phyloP scores from a whole-genome alignment of 2,113 vertebrate species.

The Xenotilapia longispinis region DNA sequence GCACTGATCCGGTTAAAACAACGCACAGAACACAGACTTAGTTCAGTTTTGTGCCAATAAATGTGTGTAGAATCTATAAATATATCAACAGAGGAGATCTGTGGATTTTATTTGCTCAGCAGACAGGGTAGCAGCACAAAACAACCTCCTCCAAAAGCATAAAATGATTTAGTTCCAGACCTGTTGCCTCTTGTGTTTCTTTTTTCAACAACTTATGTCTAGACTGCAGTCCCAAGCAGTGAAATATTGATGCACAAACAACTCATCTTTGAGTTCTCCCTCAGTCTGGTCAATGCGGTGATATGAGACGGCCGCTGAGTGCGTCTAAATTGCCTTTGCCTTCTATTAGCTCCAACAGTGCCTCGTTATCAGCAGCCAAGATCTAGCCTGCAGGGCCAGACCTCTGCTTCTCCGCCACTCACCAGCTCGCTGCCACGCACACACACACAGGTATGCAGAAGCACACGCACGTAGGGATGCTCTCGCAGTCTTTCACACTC shows the following conservation, averaged over 20 bases:
- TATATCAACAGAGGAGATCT: background rate
- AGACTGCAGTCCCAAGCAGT: background rate
- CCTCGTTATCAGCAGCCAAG: constrained; percentile 47
- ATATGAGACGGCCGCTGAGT: constrained; percentile 24
- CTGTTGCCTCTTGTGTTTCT: background rate
- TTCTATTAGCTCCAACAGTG: constrained; percentile 31
- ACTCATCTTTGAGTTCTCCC: constrained; percentile 10
- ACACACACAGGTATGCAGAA: background rate
- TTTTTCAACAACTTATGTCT: background rate
- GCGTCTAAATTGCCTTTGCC: constrained; percentile 51
- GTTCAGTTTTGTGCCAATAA: background rate
- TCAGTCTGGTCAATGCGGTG: constrained; percentile 20
- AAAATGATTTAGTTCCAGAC: background rate
- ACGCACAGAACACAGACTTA: background rate
- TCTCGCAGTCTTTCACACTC: background rate
- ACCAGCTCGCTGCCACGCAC: background rate
- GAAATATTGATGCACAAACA: constrained; percentile 4
- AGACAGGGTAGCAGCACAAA: background rate
- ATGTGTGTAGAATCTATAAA: background rate
- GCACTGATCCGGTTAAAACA: background rate
- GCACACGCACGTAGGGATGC: background rate
- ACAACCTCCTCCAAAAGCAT: background rate
- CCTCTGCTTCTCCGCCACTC: constrained; percentile 9
- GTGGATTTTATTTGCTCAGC: background rate
- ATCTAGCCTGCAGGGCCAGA: constrained; percentile 42